A percentile compares a stretch with the other conserved stretches of the same genome.
phyloP scores from a whole-genome alignment of 2,888 invertebrate species.

The Trichogramma dendrolimi region DNA sequence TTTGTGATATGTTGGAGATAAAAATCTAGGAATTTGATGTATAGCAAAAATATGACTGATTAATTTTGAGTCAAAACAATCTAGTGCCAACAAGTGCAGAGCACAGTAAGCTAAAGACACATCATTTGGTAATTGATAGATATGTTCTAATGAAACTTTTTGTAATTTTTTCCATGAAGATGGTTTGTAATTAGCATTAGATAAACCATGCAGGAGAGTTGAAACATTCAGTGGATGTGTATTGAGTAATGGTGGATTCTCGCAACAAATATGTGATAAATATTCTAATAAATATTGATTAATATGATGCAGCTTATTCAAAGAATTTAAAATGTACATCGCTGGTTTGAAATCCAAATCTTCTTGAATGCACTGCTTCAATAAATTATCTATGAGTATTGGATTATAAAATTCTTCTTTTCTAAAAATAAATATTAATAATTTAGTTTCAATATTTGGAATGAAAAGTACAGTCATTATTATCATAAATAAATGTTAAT shows the following conservation, averaged over 20 bases:
- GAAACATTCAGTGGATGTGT: background rate
- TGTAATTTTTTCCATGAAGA: slow-evolving; percentile 6
- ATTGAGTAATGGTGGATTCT: slow-evolving; percentile 40
- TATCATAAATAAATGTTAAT: background rate
- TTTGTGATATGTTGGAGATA: slow-evolving; percentile 31
- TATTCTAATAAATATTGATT: slow-evolving; percentile 60
- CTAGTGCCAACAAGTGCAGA: slow-evolving; percentile 58
- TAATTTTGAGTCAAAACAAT: slow-evolving; percentile 57
- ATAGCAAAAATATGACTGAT: slow-evolving; percentile 45
- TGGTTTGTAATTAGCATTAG: slow-evolving; percentile 23
- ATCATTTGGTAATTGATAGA: slow-evolving; percentile 40
- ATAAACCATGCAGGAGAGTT: slow-evolving; percentile 3
- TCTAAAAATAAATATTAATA: slow-evolving; percentile 15
- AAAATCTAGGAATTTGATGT: background rate
- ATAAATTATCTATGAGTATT: slow-evolving; percentile 6
- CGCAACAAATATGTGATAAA: slow-evolving; percentile 53
- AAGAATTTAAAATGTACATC: slow-evolving; percentile 2
- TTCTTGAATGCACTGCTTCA: background rate
- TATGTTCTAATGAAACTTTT: slow-evolving; percentile 3
- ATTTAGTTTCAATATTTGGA: background rate
- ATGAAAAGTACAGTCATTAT: background rate
- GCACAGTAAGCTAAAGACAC: slow-evolving; percentile 51
- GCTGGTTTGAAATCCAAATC: slow-evolving; percentile 1
- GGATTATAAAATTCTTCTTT: slow-evolving; percentile 13
- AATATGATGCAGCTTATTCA: slow-evolving; percentile 43